phyloP scores from a whole-genome alignment of 2,113 vertebrate genomes.

The Dissostichus mawsoni region DNA sequence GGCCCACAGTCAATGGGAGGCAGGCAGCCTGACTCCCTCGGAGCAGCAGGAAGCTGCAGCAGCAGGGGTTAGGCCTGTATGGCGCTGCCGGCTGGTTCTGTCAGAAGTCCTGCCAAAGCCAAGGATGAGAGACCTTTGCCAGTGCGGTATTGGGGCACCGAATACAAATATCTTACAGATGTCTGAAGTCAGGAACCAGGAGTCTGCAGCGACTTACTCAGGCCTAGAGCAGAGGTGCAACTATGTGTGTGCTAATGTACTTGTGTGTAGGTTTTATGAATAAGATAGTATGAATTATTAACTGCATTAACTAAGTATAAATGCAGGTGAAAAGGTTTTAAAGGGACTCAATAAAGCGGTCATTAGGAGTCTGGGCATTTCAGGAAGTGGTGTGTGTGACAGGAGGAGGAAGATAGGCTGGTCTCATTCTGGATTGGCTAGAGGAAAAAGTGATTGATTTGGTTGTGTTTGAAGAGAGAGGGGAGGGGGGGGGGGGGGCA shows the following conservation, averaged over 20 bases:
- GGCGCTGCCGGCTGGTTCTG: slow-evolving; percentile 75
- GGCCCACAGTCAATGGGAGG: slow-evolving; percentile 76
- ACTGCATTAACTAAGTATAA: slow-evolving; percentile 13
- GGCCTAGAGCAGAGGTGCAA: slow-evolving; percentile 42
- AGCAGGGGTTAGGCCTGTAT: slow-evolving; percentile 73
- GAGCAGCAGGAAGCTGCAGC: slow-evolving; percentile 81
- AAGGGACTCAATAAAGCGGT: slow-evolving; percentile 29
- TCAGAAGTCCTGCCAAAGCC: slow-evolving; percentile 86
- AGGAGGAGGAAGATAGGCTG: slow-evolving; percentile 24
- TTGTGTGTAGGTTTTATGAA: slow-evolving; percentile 41
- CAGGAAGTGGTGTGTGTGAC: slow-evolving; percentile 40
- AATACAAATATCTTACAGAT: slow-evolving; percentile 86
- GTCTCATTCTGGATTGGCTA: slow-evolving; percentile 46
- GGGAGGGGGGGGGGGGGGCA: slow-evolving; percentile 7
- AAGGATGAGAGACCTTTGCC: slow-evolving; percentile 81
- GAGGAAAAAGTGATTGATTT: slow-evolving; percentile 43
- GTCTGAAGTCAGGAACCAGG: slow-evolving; percentile 77
- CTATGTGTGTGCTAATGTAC: slow-evolving; percentile 28
- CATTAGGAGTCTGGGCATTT: slow-evolving; percentile 17
- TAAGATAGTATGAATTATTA: slow-evolving; percentile 14
- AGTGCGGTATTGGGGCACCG: slow-evolving; percentile 78
- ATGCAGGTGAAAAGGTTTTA: slow-evolving; percentile 16
- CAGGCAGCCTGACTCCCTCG: slow-evolving; percentile 74
- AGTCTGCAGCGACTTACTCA: slow-evolving; percentile 52
- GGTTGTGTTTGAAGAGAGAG: slow-evolving; percentile 38